These are phyloP conservation scores for Chloropsis cyanopogon DNA, from an alignment of 2,113 vertebrate species.

Conservation along the genomic window DNA sequence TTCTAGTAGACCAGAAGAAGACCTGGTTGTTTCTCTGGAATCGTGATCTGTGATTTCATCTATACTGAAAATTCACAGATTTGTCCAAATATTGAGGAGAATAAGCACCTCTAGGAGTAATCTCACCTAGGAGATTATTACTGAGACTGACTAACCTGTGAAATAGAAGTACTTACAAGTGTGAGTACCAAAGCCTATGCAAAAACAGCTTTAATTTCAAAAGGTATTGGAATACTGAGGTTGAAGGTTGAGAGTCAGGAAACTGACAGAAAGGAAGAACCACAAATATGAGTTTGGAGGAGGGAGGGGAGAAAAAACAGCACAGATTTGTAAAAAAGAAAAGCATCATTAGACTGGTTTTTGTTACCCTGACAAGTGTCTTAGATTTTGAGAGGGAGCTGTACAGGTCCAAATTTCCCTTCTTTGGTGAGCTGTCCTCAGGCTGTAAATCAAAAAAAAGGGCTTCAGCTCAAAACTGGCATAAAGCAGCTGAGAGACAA, in stretches of 20 bases:
- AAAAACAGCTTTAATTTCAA: not conserved
- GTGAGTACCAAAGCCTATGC: not conserved
- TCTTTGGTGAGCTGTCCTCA: not conserved
- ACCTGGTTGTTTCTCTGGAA: not conserved
- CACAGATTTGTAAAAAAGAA: not conserved
- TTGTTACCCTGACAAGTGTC: not conserved
- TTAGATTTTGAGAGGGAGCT: not conserved
- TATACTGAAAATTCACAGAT: not conserved
- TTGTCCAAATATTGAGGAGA: not conserved
- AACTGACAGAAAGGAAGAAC: not conserved
- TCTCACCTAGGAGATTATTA: not conserved
- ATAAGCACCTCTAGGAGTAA: not conserved
- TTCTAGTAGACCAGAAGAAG: not conserved
- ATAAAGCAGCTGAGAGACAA: not conserved
- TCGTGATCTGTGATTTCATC: not conserved
- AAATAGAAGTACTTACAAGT: not conserved
- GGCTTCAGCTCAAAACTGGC: not conserved
- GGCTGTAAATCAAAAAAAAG: not conserved
- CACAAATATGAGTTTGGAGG: not conserved
- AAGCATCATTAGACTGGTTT: not conserved
- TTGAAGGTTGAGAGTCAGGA: not conserved
- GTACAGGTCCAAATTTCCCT: not conserved
- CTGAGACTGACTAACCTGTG: not conserved
- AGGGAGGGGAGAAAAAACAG: not conserved
- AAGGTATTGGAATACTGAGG: not conserved